Conservation (phyloP, 2,888 invertebrate genomes). For the Teleiodes luculella region DNA sequence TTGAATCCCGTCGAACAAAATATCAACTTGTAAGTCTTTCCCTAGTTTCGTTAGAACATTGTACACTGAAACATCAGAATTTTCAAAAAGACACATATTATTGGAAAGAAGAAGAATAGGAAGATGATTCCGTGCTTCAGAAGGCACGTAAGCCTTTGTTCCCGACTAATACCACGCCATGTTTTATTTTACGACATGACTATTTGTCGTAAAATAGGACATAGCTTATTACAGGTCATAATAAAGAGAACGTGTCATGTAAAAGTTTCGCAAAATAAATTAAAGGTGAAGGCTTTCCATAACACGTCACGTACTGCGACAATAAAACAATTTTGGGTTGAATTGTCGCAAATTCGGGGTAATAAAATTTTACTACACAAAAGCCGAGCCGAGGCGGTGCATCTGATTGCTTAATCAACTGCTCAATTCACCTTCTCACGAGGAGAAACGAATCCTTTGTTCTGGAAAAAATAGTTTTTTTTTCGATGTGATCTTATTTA, state of each 20-base stretch:
- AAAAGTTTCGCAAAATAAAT: slow-evolving; percentile 31
- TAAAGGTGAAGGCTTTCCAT: slow-evolving; percentile 41
- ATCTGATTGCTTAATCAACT: slow-evolving; percentile 32
- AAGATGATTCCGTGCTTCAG: no score
- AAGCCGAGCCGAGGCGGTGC: slow-evolving; percentile 17
- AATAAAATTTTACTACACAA: slow-evolving; percentile 64
- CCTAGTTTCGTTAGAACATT: no score
- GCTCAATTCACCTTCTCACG: background rate
- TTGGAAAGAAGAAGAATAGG: no score
- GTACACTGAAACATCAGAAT: no score
- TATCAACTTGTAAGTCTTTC: no score
- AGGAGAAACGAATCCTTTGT: background rate
- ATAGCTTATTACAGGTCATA: slow-evolving; percentile 48
- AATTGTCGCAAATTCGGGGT: slow-evolving; percentile 61
- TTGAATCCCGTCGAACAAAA: no score
- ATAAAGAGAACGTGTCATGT: slow-evolving; percentile 44
- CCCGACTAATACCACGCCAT: no score
- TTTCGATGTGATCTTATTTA: background rate
- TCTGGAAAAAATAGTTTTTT: background rate
- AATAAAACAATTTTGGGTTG: slow-evolving; percentile 38
- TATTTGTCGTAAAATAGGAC: slow-evolving; percentile 20
- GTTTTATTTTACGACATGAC: no score
- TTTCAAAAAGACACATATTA: no score
- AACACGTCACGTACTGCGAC: slow-evolving; percentile 40
- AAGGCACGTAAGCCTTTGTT: no score